Conservation (phyloP, 1,140 invertebrate species). For the Listronotus oregonensis region DNA sequence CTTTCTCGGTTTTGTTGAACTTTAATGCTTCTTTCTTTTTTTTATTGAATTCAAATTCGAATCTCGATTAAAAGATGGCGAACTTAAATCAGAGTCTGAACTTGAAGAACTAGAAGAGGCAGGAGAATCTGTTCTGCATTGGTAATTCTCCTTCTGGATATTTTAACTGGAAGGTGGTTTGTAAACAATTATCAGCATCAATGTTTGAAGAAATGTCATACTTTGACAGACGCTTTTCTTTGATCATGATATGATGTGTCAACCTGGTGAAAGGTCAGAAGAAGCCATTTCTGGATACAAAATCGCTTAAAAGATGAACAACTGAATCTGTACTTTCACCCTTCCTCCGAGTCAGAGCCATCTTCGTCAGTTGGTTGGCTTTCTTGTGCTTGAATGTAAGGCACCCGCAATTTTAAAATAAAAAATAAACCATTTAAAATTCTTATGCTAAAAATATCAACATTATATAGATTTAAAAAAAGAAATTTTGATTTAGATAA, state of each 20-base stretch:
- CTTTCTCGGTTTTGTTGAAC: constrained; percentile 59
- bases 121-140: constrained; percentile 64
- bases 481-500: no score
- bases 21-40: constrained; percentile 47
- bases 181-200: constrained; percentile 70
- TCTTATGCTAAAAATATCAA: no score
- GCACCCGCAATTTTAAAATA: constrained; percentile 32
- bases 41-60: constrained; percentile 67
- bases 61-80: constrained; percentile 70
- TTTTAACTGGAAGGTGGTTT: constrained; percentile 64
- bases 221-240: constrained; percentile 57
- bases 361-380: constrained; percentile 91
- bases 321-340: constrained; percentile 89
- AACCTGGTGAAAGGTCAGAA: constrained; percentile 81
- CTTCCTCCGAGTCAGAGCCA: constrained; percentile 92
- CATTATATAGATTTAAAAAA: no score
- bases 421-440: no score
- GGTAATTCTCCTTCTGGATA: constrained; percentile 67
- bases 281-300: constrained; percentile 92
- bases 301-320: constrained; percentile 95
- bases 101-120: constrained; percentile 69
- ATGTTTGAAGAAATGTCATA: constrained; percentile 71
- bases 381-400: constrained; percentile 71
- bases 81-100: constrained; percentile 70
- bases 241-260: constrained; percentile 51